Evolutionary conservation across 2,888 invertebrate genomes (phyloP), one percentile per base, ranked within the genome.

Genomic region (Tyria jacobaeae): DNA sequence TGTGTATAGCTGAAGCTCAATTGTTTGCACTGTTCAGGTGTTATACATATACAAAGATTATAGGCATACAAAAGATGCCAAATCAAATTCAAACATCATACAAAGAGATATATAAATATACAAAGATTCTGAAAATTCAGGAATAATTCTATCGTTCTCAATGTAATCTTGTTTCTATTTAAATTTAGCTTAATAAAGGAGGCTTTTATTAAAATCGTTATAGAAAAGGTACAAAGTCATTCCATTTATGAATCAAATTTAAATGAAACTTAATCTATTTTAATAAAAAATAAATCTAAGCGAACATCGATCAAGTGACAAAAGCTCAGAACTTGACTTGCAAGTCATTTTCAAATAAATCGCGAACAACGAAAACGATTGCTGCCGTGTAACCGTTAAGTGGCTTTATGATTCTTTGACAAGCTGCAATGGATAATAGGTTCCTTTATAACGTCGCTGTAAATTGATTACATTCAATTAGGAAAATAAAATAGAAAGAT

Each of bases 341-440:
- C 78, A 58, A 77, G 75, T 75, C 72, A 77, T 53, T 62, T 35
- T 41, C 74, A 48, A 75, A 66, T 62, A 59, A 65, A 66, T 64
- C 64, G 76, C 52, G 51, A 63, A 70, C 70, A 60, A 70, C 60
- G 61, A 62, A 64, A 70, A 63, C 62, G 72, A 72, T 67, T 62
- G 75, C 66, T 62, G 61, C 57, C 66, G 70, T 68, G 67, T 59
- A 60, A 70, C 62, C 65, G 66, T 58, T 7, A 61, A 69, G 62
- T 71, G 74, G 76, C 81, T 80, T 75, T 56, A 68, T 73, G 70
- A 74, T 72, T 69, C 71, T 73, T 76, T 71, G 73, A 72, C 66
- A 72, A 72, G 57, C 65, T 52, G 51, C 64, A 61, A 75, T 72
- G 68, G 64, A 66, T 66, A 68, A 71, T 68, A 37, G 17, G 65